A percentile compares a stretch with the other conserved stretches of the same genome.
Evolutionary conservation across 2,888 invertebrate genomes (phyloP).

Genomic region (Nudaria mundana): DNA sequence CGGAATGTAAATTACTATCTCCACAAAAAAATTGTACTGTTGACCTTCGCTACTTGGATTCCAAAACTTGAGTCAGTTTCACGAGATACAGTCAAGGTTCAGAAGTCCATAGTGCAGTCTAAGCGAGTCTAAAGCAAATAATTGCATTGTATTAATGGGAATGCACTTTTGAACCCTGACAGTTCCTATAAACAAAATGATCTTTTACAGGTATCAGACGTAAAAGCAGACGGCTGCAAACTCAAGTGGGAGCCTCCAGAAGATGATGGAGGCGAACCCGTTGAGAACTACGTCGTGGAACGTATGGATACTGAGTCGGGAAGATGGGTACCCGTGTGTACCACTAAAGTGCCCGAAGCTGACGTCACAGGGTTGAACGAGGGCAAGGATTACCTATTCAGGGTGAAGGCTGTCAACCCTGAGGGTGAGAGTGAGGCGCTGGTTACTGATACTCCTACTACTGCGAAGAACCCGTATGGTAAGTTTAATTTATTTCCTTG

Average conservation of each 20-base stretch:
- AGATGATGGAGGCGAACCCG: conserved; percentile 97
- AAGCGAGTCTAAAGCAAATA: no score
- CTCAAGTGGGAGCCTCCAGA: conserved; percentile 98
- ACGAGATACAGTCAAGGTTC: no score
- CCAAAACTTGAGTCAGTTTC: no score
- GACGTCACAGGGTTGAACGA: conserved; percentile 95
- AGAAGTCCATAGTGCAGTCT: no score
- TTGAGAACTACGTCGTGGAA: conserved; percentile 97
- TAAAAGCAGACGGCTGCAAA: conserved; percentile 95
- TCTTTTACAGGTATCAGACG: conserved; percentile 84
- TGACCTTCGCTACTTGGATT: no score
- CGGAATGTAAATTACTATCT: no score
- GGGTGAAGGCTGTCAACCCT: conserved; percentile 97
- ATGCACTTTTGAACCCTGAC: no score
- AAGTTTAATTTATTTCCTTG: conserved; percentile 34
- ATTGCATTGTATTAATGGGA: no score
- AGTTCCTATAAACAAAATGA: not conserved
- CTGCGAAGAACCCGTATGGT: conserved; percentile 98
- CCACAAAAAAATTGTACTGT: no score
- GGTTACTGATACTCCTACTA: conserved; percentile 92
- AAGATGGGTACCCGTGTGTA: conserved; percentile 95
- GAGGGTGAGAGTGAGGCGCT: conserved; percentile 99
- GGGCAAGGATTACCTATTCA: conserved; percentile 98
- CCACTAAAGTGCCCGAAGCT: conserved; percentile 86
- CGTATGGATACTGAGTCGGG: conserved; percentile 97